These are phyloP conservation scores for Caenorhabditis doughertyi DNA, from an alignment of 2,888 invertebrate genomes.

Conservation along the genomic window DNA sequence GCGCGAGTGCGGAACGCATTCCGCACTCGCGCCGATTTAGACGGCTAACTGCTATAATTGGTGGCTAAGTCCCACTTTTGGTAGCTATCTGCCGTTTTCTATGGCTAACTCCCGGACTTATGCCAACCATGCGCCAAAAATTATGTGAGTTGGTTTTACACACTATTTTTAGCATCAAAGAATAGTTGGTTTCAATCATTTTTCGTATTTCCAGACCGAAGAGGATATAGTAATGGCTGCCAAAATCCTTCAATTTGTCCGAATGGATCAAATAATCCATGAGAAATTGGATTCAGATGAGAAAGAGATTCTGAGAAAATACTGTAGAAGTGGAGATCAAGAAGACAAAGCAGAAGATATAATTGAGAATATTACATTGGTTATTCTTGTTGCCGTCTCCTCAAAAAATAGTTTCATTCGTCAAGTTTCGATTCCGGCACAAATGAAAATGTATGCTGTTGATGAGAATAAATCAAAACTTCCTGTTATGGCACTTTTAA, in stretches of 20 bases:
- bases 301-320: constrained; percentile 37
- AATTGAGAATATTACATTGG: constrained; percentile 31
- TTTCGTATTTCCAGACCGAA: constrained; percentile 12
- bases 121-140: no score
- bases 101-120: no score
- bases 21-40: no score
- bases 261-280: constrained; percentile 33
- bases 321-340: constrained; percentile 54
- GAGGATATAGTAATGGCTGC: constrained; percentile 33
- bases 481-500: constrained; percentile 53
- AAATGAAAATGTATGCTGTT: constrained; percentile 54
- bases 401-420: constrained; percentile 46
- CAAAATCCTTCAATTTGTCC: constrained; percentile 41
- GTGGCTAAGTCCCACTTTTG: no score
- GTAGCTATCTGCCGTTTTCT: no score
- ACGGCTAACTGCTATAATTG: no score
- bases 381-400: constrained; percentile 31
- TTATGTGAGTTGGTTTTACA: no score
- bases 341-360: constrained; percentile 49
- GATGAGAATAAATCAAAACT: constrained; percentile 54
- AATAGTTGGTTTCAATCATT: neutral
- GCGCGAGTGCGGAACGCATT: no score
- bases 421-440: constrained; percentile 27
- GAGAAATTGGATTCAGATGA: constrained; percentile 45
- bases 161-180: neutral